Evolutionary conservation across 2,113 vertebrate species (phyloP).

Genomic region (Nyctibius bracteatus): DNA sequence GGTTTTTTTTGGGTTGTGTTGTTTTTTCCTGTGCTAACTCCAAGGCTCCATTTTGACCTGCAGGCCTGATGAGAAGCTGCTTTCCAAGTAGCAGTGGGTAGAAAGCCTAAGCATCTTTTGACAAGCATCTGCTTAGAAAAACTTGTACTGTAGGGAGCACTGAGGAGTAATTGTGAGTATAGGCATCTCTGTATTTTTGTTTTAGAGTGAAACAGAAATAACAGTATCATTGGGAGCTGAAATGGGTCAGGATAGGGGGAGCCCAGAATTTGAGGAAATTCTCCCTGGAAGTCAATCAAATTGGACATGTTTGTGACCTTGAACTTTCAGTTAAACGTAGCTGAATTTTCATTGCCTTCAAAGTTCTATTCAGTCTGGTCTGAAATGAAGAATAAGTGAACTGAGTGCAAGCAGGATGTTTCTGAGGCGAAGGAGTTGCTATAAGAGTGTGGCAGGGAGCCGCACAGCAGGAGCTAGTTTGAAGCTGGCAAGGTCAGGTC

Average conservation of each 20-base stretch:
- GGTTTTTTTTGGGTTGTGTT: neutral
- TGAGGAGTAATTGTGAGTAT: neutral
- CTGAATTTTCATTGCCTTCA: neutral
- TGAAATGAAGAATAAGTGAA: neutral
- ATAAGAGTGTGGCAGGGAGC: neutral
- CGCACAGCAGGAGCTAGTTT: conserved; percentile 16
- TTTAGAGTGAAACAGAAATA: neutral
- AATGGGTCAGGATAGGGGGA: neutral
- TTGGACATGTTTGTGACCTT: neutral
- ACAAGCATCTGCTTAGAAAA: neutral
- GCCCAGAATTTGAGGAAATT: neutral
- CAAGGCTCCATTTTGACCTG: neutral
- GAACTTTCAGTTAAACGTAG: neutral
- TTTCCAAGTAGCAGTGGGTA: neutral
- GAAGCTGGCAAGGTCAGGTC: conserved; percentile 1
- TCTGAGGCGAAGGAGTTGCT: neutral
- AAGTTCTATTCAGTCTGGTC: neutral
- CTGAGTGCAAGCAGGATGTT: neutral
- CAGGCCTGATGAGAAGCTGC: neutral
- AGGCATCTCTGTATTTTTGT: neutral
- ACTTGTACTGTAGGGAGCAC: neutral
- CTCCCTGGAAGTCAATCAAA: neutral
- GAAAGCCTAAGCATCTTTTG: neutral
- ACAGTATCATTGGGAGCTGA: neutral
- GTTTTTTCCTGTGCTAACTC: neutral